phyloP scores from a whole-genome alignment of 2,797 vertebrate genomes.

The Helostoma temminkii region DNA sequence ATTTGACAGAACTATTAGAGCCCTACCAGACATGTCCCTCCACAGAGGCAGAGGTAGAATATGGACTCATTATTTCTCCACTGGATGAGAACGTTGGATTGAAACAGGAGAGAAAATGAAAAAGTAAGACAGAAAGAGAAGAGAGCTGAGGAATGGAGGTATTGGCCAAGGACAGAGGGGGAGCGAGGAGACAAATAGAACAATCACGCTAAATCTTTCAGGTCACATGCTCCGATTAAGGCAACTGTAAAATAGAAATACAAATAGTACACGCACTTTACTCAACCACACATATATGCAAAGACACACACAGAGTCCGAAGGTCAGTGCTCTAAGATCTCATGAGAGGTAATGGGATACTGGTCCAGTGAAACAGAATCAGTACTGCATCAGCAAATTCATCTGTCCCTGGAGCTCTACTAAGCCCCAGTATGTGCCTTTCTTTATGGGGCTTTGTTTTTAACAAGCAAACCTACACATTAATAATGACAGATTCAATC shows the following conservation, averaged over 20 bases:
- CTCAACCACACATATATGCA: constrained; percentile 30
- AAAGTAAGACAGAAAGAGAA: constrained; percentile 18
- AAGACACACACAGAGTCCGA: constrained; percentile 44
- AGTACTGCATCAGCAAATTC: constrained; percentile 63
- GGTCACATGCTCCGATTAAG: constrained; percentile 19
- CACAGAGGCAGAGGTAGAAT: constrained; percentile 39
- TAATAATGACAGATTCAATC: background rate
- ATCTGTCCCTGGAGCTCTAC: constrained; percentile 9
- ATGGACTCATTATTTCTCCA: constrained; percentile 44
- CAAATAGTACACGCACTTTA: constrained; percentile 4
- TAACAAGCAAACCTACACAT: background rate
- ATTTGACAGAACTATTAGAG: constrained; percentile 72
- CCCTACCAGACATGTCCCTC: constrained; percentile 50
- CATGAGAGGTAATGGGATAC: constrained; percentile 69
- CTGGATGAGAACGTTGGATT: constrained; percentile 32
- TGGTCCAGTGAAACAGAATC: constrained; percentile 53
- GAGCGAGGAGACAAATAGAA: constrained; percentile 7
- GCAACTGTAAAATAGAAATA: constrained; percentile 11
- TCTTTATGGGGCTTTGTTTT: background rate
- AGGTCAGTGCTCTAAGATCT: constrained; percentile 69
- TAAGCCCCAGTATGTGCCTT: constrained; percentile 8
- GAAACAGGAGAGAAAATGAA: constrained; percentile 39
- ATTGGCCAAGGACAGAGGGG: constrained; percentile 20
- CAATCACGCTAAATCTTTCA: constrained; percentile 13
- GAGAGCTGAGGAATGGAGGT: constrained; percentile 24